phyloP scores from a whole-genome alignment of 2,888 invertebrate genomes.

The Tridacna gigas region DNA sequence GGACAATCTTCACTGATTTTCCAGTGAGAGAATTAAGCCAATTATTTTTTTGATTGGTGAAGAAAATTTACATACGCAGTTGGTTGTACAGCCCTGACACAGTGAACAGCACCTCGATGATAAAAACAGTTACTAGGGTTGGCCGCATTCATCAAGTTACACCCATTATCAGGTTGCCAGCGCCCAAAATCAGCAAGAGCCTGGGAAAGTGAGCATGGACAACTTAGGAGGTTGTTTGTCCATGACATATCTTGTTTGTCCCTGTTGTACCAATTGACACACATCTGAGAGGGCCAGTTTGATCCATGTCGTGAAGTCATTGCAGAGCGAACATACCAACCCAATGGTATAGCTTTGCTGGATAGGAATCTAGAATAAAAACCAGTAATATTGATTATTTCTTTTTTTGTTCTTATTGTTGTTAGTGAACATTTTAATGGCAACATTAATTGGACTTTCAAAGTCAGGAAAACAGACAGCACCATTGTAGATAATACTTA shows the following conservation, averaged over 20 bases:
- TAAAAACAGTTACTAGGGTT: constrained; percentile 87
- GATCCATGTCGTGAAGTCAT: constrained; percentile 87
- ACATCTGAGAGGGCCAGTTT: constrained; percentile 93
- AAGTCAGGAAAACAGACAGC: no score
- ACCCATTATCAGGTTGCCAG: constrained; percentile 89
- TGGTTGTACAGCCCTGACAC: constrained; percentile 95
- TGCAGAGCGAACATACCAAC: constrained; percentile 76
- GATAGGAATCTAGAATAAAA: constrained; percentile 65
- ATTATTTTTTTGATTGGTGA: no score
- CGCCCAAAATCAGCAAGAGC: constrained; percentile 96
- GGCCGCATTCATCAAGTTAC: constrained; percentile 87
- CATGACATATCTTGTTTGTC: constrained; percentile 92
- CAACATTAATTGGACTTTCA: no score
- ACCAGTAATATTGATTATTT: no score
- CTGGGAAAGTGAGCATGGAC: constrained; percentile 96
- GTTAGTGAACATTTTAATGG: no score
- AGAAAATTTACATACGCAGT: not conserved
- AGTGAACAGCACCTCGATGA: constrained; percentile 95
- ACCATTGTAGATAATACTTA: no score
- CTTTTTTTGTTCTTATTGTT: no score
- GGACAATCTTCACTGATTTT: no score
- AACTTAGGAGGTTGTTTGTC: constrained; percentile 87
- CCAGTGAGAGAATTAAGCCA: no score
- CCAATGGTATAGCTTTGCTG: constrained; percentile 73
- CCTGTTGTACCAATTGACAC: constrained; percentile 97